A percentile compares a stretch with the other conserved stretches of the same genome.
These are phyloP conservation scores for Hyperopisus bebe DNA, from an alignment of 2,113 vertebrate genomes.

Conservation along the genomic window DNA sequence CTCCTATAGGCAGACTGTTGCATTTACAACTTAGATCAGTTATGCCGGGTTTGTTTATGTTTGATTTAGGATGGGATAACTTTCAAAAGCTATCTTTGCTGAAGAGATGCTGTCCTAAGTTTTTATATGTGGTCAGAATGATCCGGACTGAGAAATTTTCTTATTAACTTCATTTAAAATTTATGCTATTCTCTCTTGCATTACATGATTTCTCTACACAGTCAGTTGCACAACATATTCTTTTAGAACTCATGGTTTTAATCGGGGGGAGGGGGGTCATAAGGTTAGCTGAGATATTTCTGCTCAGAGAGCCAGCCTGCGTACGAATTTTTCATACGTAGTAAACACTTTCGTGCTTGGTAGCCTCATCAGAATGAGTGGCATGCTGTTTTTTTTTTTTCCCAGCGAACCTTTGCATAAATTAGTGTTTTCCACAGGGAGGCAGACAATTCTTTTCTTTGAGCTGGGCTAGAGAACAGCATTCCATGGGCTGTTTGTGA, in stretches of 20 bases:
- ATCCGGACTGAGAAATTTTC: not conserved
- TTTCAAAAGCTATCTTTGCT: not conserved
- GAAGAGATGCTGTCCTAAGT: not conserved
- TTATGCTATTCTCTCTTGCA: not conserved
- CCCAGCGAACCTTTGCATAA: conserved; percentile 9
- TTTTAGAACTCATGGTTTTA: not conserved
- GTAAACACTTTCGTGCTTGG: not conserved
- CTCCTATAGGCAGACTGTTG: not conserved
- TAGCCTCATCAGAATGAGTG: not conserved
- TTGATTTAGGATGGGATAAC: not conserved
- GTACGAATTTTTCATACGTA: not conserved
- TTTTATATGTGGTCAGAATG: not conserved
- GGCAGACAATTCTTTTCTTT: conserved; percentile 12
- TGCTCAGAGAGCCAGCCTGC: not conserved
- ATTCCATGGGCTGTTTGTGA: conserved; percentile 12
- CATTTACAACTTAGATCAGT: not conserved
- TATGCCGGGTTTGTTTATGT: not conserved
- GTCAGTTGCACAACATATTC: not conserved
- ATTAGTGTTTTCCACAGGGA: conserved; percentile 6
- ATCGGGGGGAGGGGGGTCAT: not conserved
- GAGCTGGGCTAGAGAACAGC: not conserved
- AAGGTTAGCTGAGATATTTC: not conserved
- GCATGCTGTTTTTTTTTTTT: not conserved
- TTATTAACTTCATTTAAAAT: not conserved
- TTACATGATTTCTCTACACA: not conserved